Base-by-base conservation (phyloP, 2,888 invertebrate genomes). In the Odontothrips loti region DNA sequence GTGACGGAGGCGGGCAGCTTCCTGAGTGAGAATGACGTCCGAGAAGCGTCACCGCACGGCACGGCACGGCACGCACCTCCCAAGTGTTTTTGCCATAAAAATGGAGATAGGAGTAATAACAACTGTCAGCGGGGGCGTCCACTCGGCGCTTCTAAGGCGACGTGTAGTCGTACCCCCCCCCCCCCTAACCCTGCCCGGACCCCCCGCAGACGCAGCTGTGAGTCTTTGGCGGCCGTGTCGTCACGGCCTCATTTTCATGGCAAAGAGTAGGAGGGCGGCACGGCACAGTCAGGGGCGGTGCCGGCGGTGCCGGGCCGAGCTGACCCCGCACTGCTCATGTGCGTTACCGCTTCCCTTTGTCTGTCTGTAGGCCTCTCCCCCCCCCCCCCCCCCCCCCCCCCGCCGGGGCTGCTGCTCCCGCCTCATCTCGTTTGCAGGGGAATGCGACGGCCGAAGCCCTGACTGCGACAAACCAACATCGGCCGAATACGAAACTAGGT, bases 401-500 rank as follows among this genome's bases (percentile, higher is more conserved):
- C 34, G 2, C 3, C 3, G 3, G 2, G 34, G 3, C 34, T 43
- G 34, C 34, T 43, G 34, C 34, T 43, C 3, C 34, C 34, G 23
- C 63, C 11, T 23, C 68, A 68, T 23, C 68, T 68, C 68, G 68
- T 68, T 68, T 68, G 68, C 68, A 23, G 68, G 68, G 23, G 68
- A 68, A 68, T 68, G 68, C 68, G 68, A 68, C 68, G 23, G 68
- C 68, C 68, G 68, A 68, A 23, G n/a, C 68, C 20, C n/a, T 23
- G 23, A 23, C 68, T 68, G 68, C 68, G 68, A 68, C 68, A 68
- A 68, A 68, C 68, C 68, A 68, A 68, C 68, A 68, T n/a, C 68
- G 68, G 68, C 68, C 68, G 68, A 68, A 68, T 68, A 68, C 68
- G 68, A 68, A 68, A 68, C 68, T 68, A 68, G 68, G 68, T 23